These are phyloP conservation scores for Nannobrachium achirus DNA, from an alignment of 2,113 vertebrate species.

Conservation along the genomic window DNA sequence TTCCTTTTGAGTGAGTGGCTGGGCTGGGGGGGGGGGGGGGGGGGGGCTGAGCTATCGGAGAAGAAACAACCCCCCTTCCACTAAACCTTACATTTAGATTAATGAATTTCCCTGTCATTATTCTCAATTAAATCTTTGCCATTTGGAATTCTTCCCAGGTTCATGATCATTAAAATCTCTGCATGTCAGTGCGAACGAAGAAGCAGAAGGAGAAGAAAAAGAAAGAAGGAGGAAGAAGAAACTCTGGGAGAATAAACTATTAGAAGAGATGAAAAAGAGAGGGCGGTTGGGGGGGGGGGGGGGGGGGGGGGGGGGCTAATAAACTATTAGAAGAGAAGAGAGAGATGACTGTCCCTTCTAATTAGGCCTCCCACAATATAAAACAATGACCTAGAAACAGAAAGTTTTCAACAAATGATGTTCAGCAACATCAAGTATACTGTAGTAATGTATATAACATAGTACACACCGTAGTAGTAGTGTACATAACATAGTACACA, in stretches of 20 bases:
- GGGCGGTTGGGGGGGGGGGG: neutral
- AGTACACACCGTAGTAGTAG: no score
- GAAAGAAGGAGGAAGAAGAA: slow-evolving; percentile 9
- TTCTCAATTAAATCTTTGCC: slow-evolving; percentile 77
- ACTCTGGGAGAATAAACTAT: slow-evolving; percentile 29
- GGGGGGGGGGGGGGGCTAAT: slow-evolving; percentile 41
- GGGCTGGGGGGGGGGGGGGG: slow-evolving; percentile 29
- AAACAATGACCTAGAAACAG: slow-evolving; percentile 17
- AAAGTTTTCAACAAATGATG: no score
- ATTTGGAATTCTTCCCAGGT: slow-evolving; percentile 71
- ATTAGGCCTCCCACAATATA: slow-evolving; percentile 25
- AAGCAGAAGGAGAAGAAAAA: slow-evolving; percentile 1
- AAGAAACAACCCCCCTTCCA: slow-evolving; percentile 38
- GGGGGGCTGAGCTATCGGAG: slow-evolving; percentile 46
- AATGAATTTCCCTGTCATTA: slow-evolving; percentile 75
- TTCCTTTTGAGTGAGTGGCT: slow-evolving; percentile 52
- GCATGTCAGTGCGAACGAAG: slow-evolving; percentile 51
- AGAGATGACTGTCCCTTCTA: slow-evolving; percentile 46
- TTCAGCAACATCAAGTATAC: no score
- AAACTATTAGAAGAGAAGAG: slow-evolving; percentile 15
- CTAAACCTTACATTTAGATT: slow-evolving; percentile 56
- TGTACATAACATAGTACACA: no score
- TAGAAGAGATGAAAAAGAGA: slow-evolving; percentile 27
- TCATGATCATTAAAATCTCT: slow-evolving; percentile 75
- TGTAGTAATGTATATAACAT: no score